phyloP scores from a whole-genome alignment of 2,113 vertebrate genomes.

The Tenrec ecaudatus region DNA sequence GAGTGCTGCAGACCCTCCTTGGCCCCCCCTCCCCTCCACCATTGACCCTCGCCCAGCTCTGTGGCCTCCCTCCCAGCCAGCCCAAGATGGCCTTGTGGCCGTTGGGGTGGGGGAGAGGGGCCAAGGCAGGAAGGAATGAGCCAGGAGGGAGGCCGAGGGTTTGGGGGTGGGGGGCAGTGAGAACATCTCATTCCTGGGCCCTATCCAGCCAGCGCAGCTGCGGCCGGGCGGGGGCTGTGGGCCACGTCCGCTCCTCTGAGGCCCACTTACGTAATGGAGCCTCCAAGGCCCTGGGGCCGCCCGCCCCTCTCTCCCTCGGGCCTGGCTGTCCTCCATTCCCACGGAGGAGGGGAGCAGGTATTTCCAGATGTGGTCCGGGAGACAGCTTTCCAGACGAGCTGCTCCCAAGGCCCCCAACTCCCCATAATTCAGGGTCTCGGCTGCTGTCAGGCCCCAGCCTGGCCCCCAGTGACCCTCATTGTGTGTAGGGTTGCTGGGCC shows the following conservation, averaged over 20 bases:
- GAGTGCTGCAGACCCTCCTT: neutral
- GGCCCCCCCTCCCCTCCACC: no score
- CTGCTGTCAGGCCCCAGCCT: no score
- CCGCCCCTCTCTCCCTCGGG: constrained; percentile 70
- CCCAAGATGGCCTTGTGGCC: neutral
- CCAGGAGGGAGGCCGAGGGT: constrained; percentile 16
- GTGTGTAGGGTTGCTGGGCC: neutral
- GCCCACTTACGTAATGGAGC: constrained; percentile 67
- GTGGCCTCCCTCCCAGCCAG: neutral
- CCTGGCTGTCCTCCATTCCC: constrained; percentile 73
- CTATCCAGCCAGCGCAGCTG: constrained; percentile 77
- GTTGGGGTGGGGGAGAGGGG: neutral
- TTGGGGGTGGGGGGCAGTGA: neutral
- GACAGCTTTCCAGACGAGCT: neutral
- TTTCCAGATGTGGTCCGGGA: constrained; percentile 72
- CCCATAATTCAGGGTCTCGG: neutral
- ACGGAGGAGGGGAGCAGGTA: constrained; percentile 76
- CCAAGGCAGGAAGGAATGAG: constrained; percentile 34
- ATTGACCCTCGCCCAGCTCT: no score
- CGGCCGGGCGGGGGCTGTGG: neutral
- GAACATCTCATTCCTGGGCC: constrained; percentile 65
- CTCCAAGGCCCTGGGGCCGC: constrained; percentile 29
- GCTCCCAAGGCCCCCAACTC: neutral
- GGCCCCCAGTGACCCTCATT: neutral
- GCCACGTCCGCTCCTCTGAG: constrained; percentile 76